Evolutionary conservation across 2,797 vertebrate genomes (phyloP), one percentile per base, ranked within the genome.

Genomic region (Hoplostethus atlanticus): DNA sequence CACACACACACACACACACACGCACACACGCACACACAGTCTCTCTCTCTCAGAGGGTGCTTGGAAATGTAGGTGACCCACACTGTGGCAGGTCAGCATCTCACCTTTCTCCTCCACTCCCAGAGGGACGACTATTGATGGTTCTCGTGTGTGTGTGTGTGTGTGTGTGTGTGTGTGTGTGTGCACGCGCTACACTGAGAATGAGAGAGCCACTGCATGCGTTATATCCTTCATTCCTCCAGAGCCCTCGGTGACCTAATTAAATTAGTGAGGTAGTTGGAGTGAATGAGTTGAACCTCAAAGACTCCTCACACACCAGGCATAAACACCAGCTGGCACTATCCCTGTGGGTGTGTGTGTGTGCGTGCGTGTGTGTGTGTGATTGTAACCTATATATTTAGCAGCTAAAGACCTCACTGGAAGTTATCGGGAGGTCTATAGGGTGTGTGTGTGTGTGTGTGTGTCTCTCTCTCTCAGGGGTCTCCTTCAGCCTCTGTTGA

Each of bases 251-350:
- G 79, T 87, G 89, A 89, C 87, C 90, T 91, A 88, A 92, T 92
- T 92, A 85, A 91, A 92, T 91, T 87, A 91, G 91, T 50, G 83
- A 84, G 83, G 87, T 90, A 83, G 79, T 89, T 87, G 84, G 79
- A 92, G 89, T 75, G 87, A 91, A 91, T 77, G 89, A 90, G 81
- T 87, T 71, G 83, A 87, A 84, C 84, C 89, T 88, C 85, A 84
- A 78, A 89, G 73, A 88, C 74, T 79, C 78, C 74, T 84, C 77
- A 71, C 67, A 81, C 81, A 75, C 48, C 71, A 57, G 64, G 69
- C 74, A 82, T 83, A 80, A 84, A 87, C 87, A 90, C 84, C 85
- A 84, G 83, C 85, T 88, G 86, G 80, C 61, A 71, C 63, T 13
- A 7, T 80, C 62, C 64, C 38, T 81, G 63, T 71, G 51, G 68